Conservation (phyloP, 2,113 vertebrate genomes). For the Thymallus thymallus region DNA sequence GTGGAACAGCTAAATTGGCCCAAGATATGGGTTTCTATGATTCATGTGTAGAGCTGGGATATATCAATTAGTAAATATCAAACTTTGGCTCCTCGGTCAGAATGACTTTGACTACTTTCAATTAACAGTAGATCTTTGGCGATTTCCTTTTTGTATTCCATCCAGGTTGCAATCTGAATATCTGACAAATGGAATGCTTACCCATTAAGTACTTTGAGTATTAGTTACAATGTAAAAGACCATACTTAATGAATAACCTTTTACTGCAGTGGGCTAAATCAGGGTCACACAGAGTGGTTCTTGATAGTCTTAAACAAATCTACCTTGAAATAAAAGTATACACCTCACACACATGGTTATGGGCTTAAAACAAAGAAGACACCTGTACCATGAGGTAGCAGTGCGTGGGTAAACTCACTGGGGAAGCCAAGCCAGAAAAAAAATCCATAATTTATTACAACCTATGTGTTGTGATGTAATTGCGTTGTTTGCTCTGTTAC, state of each 20-base stretch:
- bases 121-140: slow-evolving; percentile 34
- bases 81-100: slow-evolving; percentile 64
- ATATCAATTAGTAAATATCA: slow-evolving; percentile 77
- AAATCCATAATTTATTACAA: no score
- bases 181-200: slow-evolving; percentile 60
- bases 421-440: no score
- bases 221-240: slow-evolving; percentile 16
- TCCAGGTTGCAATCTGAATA: slow-evolving; percentile 53
- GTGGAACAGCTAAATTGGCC: slow-evolving; percentile 76
- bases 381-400: no score
- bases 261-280: no score
- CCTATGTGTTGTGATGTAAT: no score
- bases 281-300: no score
- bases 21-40: slow-evolving; percentile 65
- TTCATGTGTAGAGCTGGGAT: slow-evolving; percentile 62
- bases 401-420: no score
- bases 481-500: no score
- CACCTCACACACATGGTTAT: no score
- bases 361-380: no score
- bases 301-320: no score
- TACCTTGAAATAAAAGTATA: no score
- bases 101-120: slow-evolving; percentile 37
- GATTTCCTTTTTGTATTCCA: slow-evolving; percentile 29
- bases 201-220: slow-evolving; percentile 46
- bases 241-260: background rate